phyloP scores from a whole-genome alignment of 2,797 vertebrate genomes.

The Paratrypauchen microcephalus region DNA sequence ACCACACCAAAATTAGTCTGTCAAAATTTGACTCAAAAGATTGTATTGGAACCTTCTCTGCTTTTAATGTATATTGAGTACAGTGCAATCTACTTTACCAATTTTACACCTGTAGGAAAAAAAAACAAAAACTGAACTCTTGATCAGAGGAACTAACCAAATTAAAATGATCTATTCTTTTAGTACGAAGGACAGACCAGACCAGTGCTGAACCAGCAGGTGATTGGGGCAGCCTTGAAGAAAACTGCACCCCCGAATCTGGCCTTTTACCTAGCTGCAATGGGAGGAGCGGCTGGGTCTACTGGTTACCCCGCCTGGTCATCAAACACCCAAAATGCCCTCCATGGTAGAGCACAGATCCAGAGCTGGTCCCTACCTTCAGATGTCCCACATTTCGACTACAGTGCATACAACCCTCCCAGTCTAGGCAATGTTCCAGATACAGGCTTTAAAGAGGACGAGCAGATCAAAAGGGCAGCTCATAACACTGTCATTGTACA shows the following conservation, averaged over 20 bases:
- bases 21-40: too few relatives aligned
- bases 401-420: slow-evolving; percentile 38
- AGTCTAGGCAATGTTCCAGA: not conserved
- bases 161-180: not conserved
- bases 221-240: slow-evolving; percentile 56
- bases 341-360: slow-evolving; percentile 32
- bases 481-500: slow-evolving; percentile 26
- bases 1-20: too few relatives aligned
- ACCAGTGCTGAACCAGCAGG: slow-evolving; percentile 50
- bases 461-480: slow-evolving; percentile 14
- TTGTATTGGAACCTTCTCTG: too few relatives aligned
- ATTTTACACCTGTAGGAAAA: too few relatives aligned
- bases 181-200: slow-evolving; percentile 62
- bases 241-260: slow-evolving; percentile 53
- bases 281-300: slow-evolving; percentile 38
- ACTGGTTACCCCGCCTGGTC: slow-evolving; percentile 52
- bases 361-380: slow-evolving; percentile 58
- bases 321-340: slow-evolving; percentile 23
- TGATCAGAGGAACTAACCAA: not conserved
- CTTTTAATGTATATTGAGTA: too few relatives aligned
- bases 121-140: too few relatives aligned
- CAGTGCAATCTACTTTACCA: too few relatives aligned
- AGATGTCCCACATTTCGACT: slow-evolving; percentile 56
- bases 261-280: slow-evolving; percentile 57
- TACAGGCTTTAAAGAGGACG: slow-evolving; percentile 28